Evolutionary conservation across 2,113 vertebrate species (phyloP).

Genomic region (Mobula hypostoma): DNA sequence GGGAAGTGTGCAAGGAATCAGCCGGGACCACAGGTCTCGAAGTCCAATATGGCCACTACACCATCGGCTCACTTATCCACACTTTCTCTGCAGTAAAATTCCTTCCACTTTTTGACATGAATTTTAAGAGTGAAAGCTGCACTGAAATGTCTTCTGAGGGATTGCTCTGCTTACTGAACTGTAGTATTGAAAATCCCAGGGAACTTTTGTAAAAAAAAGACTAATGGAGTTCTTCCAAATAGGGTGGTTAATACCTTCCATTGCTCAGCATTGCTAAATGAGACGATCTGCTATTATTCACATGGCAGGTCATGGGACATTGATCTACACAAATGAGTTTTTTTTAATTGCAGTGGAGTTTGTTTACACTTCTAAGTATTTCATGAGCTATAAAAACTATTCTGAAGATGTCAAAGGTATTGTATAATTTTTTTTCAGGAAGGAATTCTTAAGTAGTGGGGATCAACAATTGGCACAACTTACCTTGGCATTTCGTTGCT

Average conservation of each 20-base stretch:
- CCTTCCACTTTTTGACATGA: too few species aligned
- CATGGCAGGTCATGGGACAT: neutral
- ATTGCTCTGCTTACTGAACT: too few species aligned
- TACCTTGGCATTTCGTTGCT: neutral
- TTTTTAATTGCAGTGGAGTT: neutral
- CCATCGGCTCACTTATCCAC: too few species aligned
- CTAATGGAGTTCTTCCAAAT: neutral
- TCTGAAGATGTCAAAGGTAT: neutral
- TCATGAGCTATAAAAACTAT: too few species aligned
- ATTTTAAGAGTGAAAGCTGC: neutral
- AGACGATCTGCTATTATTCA: neutral
- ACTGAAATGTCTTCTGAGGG: neutral
- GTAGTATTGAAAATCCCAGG: neutral
- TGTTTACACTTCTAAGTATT: neutral
- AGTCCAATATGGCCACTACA: too few species aligned
- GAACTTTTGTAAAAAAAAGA: neutral
- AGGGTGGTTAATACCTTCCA: neutral
- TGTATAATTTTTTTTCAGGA: neutral
- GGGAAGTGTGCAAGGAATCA: too few species aligned
- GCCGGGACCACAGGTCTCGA: too few species aligned
- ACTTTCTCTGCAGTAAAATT: too few species aligned
- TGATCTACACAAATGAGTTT: neutral
- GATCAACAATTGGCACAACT: neutral
- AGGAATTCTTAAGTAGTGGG: neutral
- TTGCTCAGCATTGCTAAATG: neutral